phyloP scores from a whole-genome alignment of 2,113 vertebrate genomes.

The Nesogale talazaci region DNA sequence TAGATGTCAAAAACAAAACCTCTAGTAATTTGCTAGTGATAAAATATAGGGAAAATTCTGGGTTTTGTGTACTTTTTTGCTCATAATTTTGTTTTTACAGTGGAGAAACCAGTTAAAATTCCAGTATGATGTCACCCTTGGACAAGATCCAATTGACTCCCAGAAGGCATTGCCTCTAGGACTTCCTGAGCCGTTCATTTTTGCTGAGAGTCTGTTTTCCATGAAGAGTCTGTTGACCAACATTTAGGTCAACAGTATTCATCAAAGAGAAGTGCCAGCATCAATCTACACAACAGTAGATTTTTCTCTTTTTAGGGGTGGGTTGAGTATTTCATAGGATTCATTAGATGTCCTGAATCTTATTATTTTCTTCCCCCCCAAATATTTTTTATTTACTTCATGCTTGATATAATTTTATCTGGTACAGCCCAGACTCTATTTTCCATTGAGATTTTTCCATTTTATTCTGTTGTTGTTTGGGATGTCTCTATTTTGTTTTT shows the following conservation, averaged over 20 bases:
- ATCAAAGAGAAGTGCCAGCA: too few species aligned
- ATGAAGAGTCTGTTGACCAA: constrained; percentile 98
- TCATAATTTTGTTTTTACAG: constrained; percentile 85
- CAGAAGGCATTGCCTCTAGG: constrained; percentile 90
- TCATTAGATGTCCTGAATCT: too few species aligned
- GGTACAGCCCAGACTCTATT: too few species aligned
- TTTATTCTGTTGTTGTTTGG: too few species aligned
- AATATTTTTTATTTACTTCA: too few species aligned
- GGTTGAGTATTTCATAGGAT: too few species aligned
- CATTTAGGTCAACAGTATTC: constrained; percentile 93
- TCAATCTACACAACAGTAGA: too few species aligned
- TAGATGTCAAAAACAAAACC: neutral
- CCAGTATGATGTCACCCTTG: constrained; percentile 91
- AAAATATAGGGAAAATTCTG: constrained; percentile 10
- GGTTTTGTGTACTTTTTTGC: constrained; percentile 60
- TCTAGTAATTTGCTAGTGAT: neutral
- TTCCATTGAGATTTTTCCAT: too few species aligned
- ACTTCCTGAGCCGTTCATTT: constrained; percentile 94
- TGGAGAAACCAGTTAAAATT: constrained; percentile 87
- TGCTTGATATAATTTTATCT: too few species aligned
- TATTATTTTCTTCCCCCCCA: too few species aligned
- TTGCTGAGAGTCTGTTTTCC: constrained; percentile 95
- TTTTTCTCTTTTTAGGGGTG: too few species aligned
- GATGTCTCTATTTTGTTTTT: too few species aligned
- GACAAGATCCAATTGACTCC: constrained; percentile 90